Evolutionary conservation across 2,888 invertebrate genomes (phyloP).

Genomic region (Monochamus alternatus): DNA sequence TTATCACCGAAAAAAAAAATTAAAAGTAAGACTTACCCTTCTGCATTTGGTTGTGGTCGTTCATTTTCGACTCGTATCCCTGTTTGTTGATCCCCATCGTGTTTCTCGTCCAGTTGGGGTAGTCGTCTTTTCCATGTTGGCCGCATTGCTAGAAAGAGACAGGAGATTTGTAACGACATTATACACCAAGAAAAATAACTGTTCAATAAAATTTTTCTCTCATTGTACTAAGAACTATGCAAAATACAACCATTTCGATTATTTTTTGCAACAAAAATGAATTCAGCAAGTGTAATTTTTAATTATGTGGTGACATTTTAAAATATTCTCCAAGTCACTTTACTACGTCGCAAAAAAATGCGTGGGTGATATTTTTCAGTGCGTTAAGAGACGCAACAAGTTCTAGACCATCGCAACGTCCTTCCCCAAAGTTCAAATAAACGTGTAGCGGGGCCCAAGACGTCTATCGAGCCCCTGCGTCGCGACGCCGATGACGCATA

Average conservation of each 20-base stretch:
- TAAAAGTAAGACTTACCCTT: conserved; percentile 69
- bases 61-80: conserved; percentile 75
- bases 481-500: conserved; percentile 32
- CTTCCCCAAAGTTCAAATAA: not conserved
- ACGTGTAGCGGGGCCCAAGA: not conserved
- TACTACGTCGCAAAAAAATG: too few relatives aligned
- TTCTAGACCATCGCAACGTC: not conserved
- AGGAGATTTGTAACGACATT: too few relatives aligned
- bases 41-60: conserved; percentile 72
- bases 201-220: too few relatives aligned
- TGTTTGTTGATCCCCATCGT: conserved; percentile 73
- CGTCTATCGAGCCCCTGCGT: conserved; percentile 7
- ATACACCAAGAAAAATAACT: too few relatives aligned
- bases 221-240: too few relatives aligned
- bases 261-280: too few relatives aligned
- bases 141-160: conserved; percentile 71
- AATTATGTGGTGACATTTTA: too few relatives aligned
- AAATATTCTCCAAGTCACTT: too few relatives aligned
- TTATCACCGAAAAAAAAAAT: conserved; percentile 3
- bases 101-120: conserved; percentile 73
- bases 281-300: too few relatives aligned
- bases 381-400: not conserved
- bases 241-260: too few relatives aligned
- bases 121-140: conserved; percentile 73
- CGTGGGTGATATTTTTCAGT: not conserved